Conservation (phyloP, 2,113 vertebrate genomes). For the Chlamydotis undulata region DNA sequence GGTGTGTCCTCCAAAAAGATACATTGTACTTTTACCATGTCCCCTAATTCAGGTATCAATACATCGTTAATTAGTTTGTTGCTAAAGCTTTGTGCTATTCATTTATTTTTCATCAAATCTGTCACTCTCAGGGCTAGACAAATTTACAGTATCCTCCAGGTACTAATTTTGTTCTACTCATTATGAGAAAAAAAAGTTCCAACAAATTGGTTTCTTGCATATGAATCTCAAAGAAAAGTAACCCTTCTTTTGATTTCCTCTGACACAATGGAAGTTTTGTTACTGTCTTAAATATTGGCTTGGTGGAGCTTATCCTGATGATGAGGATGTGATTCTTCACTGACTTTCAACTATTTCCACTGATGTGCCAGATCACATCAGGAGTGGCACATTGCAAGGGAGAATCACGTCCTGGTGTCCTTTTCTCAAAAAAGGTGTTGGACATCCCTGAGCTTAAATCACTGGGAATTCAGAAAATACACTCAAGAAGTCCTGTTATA, state of each 20-base stretch:
- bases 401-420: neutral
- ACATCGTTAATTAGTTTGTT: slow-evolving; percentile 40
- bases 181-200: neutral
- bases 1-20: neutral
- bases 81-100: slow-evolving; percentile 24
- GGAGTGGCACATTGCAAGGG: neutral
- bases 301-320: neutral
- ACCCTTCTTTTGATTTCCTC: neutral
- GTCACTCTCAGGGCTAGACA: neutral
- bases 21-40: neutral
- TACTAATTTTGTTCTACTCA: neutral
- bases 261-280: neutral
- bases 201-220: neutral
- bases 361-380: neutral
- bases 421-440: neutral
- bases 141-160: neutral
- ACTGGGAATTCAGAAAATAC: neutral
- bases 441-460: neutral
- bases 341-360: neutral
- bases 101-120: slow-evolving; percentile 17
- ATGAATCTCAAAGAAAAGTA: neutral
- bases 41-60: neutral
- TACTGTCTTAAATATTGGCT: neutral
- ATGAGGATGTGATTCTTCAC: neutral
- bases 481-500: rapidly evolving